phyloP scores from a whole-genome alignment of 2,797 vertebrate species.

The Hemitrygon akajei region DNA sequence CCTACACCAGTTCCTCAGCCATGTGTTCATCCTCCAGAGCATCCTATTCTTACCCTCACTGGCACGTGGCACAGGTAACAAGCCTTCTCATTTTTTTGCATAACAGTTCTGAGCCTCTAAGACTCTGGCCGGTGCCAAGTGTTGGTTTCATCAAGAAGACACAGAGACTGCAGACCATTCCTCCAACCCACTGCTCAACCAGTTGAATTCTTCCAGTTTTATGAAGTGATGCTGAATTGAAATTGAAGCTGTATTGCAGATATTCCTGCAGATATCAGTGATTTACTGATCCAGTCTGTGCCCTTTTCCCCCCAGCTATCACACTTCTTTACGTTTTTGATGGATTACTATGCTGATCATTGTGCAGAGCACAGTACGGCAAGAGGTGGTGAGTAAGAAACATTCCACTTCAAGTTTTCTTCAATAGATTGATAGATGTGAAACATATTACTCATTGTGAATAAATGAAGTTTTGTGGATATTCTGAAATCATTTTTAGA shows the following conservation, averaged over 20 bases:
- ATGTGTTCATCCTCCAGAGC: no score
- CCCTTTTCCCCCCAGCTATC: slow-evolving; percentile 68
- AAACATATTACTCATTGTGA: slow-evolving; percentile 42
- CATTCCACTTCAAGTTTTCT: not conserved
- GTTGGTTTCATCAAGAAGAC: not conserved
- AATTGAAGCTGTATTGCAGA: not conserved
- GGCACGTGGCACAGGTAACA: no score
- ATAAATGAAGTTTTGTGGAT: not conserved
- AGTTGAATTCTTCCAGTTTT: no score
- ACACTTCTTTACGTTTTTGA: slow-evolving; percentile 88
- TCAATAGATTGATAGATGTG: not conserved
- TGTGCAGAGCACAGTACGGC: slow-evolving; percentile 60
- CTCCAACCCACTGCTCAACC: no score
- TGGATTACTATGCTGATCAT: slow-evolving; percentile 77
- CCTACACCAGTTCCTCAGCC: no score
- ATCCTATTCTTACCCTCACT: no score
- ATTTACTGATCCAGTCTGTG: slow-evolving; percentile 37
- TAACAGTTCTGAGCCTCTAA: not conserved
- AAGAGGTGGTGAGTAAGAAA: slow-evolving; percentile 62
- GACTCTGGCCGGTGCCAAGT: not conserved
- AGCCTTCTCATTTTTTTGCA: not conserved
- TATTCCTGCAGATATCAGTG: not conserved
- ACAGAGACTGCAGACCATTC: no score
- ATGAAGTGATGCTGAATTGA: not conserved
- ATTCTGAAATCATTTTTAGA: not conserved